phyloP scores from a whole-genome alignment of 2,888 invertebrate genomes.

The Macropis europaea region DNA sequence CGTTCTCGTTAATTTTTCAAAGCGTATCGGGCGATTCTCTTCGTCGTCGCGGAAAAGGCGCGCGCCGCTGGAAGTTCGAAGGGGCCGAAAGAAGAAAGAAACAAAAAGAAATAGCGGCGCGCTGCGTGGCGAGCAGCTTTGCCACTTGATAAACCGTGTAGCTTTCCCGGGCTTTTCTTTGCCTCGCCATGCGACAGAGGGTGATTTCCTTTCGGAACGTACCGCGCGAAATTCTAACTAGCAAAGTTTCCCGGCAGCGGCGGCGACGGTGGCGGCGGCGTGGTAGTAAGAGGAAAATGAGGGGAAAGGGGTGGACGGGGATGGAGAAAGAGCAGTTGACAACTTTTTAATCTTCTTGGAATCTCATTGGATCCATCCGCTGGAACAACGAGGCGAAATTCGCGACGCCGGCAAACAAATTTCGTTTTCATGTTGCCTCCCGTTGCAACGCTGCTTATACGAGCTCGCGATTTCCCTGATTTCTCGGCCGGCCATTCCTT shows the following conservation, averaged over 20 bases:
- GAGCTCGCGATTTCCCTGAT: conserved; percentile 20
- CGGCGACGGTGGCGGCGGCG: conserved; percentile 15
- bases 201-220: conserved; percentile 64
- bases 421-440: conserved; percentile 39
- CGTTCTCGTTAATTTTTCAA: too few relatives aligned
- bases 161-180: conserved; percentile 44
- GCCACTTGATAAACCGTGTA: conserved; percentile 46
- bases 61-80: neutral
- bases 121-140: conserved; percentile 26
- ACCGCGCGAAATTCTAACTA: conserved; percentile 67
- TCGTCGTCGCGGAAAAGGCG: neutral
- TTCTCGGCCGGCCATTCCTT: neutral
- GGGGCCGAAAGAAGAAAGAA: neutral
- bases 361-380: conserved; percentile 67
- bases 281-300: conserved; percentile 40
- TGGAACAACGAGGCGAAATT: conserved; percentile 60
- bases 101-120: too few relatives aligned
- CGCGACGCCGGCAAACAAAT: conserved; percentile 58
- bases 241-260: conserved; percentile 60
- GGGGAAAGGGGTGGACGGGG: conserved; percentile 19
- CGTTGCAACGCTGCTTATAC: conserved; percentile 29
- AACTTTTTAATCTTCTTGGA: conserved; percentile 73
- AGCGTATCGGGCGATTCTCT: neutral
- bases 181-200: conserved; percentile 41
- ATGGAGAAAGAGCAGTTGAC: conserved; percentile 65